These are phyloP conservation scores for Megaceryle maxima DNA, from an alignment of 2,113 vertebrate genomes.

Conservation along the genomic window DNA sequence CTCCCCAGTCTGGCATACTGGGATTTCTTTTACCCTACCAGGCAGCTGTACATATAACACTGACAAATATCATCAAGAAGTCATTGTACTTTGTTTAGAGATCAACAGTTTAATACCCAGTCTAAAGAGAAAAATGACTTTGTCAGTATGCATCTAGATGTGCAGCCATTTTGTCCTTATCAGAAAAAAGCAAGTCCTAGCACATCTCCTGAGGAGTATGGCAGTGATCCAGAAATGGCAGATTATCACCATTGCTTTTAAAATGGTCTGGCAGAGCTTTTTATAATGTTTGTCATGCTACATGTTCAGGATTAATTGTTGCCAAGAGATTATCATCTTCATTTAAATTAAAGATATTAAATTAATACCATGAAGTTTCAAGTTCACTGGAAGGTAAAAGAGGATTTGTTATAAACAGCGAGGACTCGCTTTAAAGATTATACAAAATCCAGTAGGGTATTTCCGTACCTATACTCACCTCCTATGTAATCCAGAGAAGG, in stretches of 20 bases:
- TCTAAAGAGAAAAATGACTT: not conserved
- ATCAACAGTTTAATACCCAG: not conserved
- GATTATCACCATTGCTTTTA: not conserved
- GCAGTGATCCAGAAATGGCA: not conserved
- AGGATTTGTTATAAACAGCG: not conserved
- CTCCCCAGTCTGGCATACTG: not conserved
- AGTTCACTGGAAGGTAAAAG: not conserved
- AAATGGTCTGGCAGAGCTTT: not conserved
- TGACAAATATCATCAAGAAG: not conserved
- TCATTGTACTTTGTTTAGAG: not conserved
- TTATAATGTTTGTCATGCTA: not conserved
- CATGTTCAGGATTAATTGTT: not conserved
- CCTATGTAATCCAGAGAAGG: not conserved
- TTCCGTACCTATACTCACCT: not conserved
- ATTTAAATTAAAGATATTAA: slow-evolving; percentile 4
- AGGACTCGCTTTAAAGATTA: not conserved
- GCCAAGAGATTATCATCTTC: slow-evolving; percentile 26
- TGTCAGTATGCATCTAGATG: not conserved
- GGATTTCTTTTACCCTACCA: not conserved
- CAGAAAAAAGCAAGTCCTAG: not conserved
- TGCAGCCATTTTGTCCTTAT: not conserved
- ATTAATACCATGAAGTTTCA: not conserved
- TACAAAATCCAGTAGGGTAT: not conserved
- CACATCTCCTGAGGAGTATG: accelerated
- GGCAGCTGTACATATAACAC: not conserved